Conservation (phyloP, 2,888 invertebrate genomes). For the Dolichopus griseipennis region DNA sequence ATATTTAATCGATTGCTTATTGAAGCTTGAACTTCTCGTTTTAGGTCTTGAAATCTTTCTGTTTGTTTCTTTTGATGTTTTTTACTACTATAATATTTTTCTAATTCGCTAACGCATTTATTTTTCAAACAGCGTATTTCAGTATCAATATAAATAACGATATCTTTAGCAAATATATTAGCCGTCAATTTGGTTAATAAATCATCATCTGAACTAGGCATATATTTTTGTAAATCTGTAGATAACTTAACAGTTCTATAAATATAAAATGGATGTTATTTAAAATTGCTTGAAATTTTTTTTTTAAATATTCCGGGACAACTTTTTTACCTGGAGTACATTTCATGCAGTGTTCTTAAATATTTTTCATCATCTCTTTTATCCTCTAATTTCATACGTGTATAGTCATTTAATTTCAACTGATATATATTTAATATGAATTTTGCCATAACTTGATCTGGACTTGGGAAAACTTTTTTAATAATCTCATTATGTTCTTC, state of each 20-base stretch:
- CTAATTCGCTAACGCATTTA: conserved; percentile 64
- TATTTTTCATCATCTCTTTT: conserved; percentile 80
- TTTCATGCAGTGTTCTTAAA: conserved; percentile 75
- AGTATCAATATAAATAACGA: conserved; percentile 67
- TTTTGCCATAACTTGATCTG: conserved; percentile 96
- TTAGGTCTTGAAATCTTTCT: conserved; percentile 83
- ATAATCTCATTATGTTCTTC: conserved; percentile 75
- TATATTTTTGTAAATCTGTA: conserved; percentile 60
- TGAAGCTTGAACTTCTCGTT: conserved; percentile 87
- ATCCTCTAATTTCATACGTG: conserved; percentile 73
- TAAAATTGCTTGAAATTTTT: conserved; percentile 7
- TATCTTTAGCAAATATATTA: conserved; percentile 70
- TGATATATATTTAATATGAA: conserved; percentile 94
- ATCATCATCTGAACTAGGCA: conserved; percentile 70
- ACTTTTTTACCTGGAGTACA: conserved; percentile 67
- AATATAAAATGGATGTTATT: background rate
- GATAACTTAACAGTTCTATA: conserved; percentile 66
- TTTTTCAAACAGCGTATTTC: conserved; percentile 73
- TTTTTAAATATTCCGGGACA: too few species aligned
- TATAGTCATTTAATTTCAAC: conserved; percentile 76
- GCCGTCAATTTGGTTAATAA: conserved; percentile 68
- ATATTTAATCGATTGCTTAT: conserved; percentile 86
- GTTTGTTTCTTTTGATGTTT: conserved; percentile 92
- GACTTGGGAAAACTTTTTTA: conserved; percentile 85
- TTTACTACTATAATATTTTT: conserved; percentile 82